These are phyloP conservation scores for Platyura marginata DNA, from an alignment of 1,140 invertebrate genomes.

Conservation along the genomic window DNA sequence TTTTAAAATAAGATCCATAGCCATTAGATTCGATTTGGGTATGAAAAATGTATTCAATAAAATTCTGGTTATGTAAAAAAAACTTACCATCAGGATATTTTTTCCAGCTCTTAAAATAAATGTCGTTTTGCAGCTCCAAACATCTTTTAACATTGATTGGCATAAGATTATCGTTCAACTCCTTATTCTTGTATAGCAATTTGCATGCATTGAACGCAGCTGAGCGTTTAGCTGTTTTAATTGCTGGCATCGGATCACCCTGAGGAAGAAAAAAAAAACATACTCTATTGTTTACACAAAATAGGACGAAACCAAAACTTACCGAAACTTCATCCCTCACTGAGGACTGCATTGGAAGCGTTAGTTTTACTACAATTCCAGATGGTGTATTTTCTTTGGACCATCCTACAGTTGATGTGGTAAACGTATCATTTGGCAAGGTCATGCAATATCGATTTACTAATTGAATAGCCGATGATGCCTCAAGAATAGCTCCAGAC, in stretches of 20 bases:
- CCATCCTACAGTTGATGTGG: constrained; percentile 51
- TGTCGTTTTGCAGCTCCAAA: constrained; percentile 11
- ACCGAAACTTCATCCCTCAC: constrained; percentile 34
- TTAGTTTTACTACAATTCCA: constrained; percentile 24
- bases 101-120: constrained; percentile 26
- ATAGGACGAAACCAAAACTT: constrained; percentile 7
- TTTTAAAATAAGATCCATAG: no score
- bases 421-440: constrained; percentile 70
- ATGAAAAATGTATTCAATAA: no score
- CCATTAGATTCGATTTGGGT: no score
- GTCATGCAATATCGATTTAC: constrained; percentile 62
- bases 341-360: constrained; percentile 55
- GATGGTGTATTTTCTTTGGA: constrained; percentile 15
- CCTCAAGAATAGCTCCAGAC: constrained; percentile 10
- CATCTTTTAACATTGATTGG: constrained; percentile 42
- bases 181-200: constrained; percentile 45
- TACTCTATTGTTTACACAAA: no score
- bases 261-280: constrained; percentile 17
- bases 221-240: constrained; percentile 54
- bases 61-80: no score
- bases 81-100: constrained; percentile 26
- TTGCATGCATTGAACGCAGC: constrained; percentile 62
- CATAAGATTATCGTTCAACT: constrained; percentile 60
- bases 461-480: constrained; percentile 22
- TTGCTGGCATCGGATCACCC: constrained; percentile 36